These are phyloP conservation scores for Helostoma temminkii DNA, from an alignment of 2,797 vertebrate genomes.

Conservation along the genomic window DNA sequence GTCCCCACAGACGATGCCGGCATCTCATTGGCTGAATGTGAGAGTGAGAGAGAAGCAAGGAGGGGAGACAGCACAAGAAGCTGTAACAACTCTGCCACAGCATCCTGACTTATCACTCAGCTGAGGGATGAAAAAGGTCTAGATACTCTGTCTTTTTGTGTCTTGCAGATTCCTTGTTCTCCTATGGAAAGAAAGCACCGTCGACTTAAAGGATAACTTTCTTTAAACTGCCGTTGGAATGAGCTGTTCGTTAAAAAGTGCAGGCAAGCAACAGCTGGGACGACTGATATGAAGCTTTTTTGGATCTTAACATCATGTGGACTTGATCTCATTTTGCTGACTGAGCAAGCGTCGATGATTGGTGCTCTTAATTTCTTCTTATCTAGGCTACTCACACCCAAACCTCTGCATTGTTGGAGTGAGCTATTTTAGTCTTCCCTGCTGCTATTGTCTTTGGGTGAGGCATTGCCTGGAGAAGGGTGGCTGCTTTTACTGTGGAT, in stretches of 20 bases:
- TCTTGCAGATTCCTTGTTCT: conserved; percentile 34
- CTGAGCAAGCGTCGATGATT: conserved; percentile 45
- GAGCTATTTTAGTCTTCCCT: conserved; percentile 45
- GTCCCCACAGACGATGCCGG: conserved; percentile 76
- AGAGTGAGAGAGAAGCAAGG: conserved; percentile 18
- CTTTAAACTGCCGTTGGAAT: conserved; percentile 37
- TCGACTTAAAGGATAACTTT: conserved; percentile 60
- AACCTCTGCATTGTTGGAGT: conserved; percentile 41
- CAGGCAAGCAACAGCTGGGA: conserved; percentile 54
- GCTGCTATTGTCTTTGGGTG: conserved; percentile 39
- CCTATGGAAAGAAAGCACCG: conserved; percentile 31
- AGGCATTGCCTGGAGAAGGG: conserved; percentile 42
- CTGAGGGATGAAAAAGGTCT: conserved; percentile 47
- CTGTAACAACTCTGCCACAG: conserved; percentile 73
- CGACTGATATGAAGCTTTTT: conserved; percentile 49
- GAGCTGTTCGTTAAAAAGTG: conserved; percentile 34
- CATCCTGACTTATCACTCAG: conserved; percentile 64
- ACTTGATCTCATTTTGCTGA: conserved; percentile 40
- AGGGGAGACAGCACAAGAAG: conserved; percentile 66
- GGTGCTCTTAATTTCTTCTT: conserved; percentile 19
- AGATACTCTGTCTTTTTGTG: conserved; percentile 22
- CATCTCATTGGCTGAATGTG: conserved; percentile 80
- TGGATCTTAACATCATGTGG: conserved; percentile 57
- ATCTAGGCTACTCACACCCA: conserved; percentile 12
- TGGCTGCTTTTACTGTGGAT: conserved; percentile 63